Conservation (phyloP, 2,113 vertebrate species). For the Phalacrocorax aristotelis region DNA sequence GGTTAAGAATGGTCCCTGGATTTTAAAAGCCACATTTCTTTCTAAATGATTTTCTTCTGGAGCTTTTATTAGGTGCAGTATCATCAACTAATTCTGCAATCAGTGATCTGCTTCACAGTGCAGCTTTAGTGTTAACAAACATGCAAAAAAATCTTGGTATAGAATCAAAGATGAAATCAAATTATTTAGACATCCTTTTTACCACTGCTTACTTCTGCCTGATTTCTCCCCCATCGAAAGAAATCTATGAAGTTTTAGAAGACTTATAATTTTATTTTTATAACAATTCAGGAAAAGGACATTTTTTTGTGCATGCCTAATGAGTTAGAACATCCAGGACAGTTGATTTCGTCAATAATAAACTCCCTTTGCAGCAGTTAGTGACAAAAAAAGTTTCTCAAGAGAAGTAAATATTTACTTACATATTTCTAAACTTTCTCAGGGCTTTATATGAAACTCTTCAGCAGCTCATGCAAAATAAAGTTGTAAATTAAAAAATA, state of each 20-base stretch:
- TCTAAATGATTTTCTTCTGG: not conserved
- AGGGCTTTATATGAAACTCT: not conserved
- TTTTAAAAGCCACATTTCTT: not conserved
- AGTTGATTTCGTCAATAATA: conserved; percentile 27
- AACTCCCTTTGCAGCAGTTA: conserved; percentile 10
- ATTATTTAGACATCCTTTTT: not conserved
- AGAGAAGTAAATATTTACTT: conserved; percentile 30
- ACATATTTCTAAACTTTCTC: conserved; percentile 34
- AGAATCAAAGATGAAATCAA: not conserved
- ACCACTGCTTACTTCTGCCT: not conserved
- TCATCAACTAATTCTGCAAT: not conserved
- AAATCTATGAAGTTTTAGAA: not conserved
- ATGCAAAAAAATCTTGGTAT: not conserved
- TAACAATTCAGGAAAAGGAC: not conserved
- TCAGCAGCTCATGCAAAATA: not conserved
- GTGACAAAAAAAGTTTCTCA: conserved; percentile 12
- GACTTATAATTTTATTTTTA: not conserved
- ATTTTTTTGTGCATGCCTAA: not conserved
- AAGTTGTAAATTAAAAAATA: not conserved
- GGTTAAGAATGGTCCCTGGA: not conserved
- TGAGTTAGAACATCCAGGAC: not conserved
- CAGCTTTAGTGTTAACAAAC: not conserved
- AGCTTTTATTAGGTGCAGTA: not conserved
- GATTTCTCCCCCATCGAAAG: not conserved
- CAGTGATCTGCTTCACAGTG: not conserved